Conservation (phyloP, 1,140 invertebrate species). For the Atta colombica region DNA sequence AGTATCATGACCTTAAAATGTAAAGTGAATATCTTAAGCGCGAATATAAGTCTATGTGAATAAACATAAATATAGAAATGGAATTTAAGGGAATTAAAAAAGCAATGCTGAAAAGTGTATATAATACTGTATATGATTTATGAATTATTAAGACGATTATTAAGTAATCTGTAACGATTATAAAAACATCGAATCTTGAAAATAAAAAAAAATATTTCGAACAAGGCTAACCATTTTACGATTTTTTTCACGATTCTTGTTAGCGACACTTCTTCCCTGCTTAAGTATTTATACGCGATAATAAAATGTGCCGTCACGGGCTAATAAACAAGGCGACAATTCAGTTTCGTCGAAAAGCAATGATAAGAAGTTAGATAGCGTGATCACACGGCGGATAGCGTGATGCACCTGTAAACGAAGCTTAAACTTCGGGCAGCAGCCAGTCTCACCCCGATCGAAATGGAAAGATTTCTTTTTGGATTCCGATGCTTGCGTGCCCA, state of each 20-base stretch:
- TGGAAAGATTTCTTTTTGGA: conserved; percentile 67
- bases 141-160: not conserved
- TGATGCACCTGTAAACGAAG: conserved; percentile 61
- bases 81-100: not conserved
- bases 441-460: conserved; percentile 15
- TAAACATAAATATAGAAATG: not conserved
- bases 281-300: conserved; percentile 35
- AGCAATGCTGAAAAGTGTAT: not conserved
- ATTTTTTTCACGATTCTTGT: conserved; percentile 22
- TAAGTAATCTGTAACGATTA: not conserved
- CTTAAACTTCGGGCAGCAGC: conserved; percentile 44
- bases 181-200: not conserved
- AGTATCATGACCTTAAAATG: not conserved
- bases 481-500: conserved; percentile 68
- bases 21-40: not conserved
- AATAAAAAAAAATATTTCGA: not conserved
- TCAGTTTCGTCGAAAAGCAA: conserved; percentile 46
- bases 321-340: conserved; percentile 55
- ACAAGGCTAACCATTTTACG: conserved; percentile 19
- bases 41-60: not conserved
- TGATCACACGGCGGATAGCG: conserved; percentile 57
- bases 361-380: conserved; percentile 32
- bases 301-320: conserved; percentile 60
- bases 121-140: not conserved
- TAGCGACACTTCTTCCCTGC: not conserved